Percentiles rank a stretch among this genome's conserved stretches.
Conservation (phyloP, 2,113 vertebrate genomes). For the Macroglossus sobrinus region DNA sequence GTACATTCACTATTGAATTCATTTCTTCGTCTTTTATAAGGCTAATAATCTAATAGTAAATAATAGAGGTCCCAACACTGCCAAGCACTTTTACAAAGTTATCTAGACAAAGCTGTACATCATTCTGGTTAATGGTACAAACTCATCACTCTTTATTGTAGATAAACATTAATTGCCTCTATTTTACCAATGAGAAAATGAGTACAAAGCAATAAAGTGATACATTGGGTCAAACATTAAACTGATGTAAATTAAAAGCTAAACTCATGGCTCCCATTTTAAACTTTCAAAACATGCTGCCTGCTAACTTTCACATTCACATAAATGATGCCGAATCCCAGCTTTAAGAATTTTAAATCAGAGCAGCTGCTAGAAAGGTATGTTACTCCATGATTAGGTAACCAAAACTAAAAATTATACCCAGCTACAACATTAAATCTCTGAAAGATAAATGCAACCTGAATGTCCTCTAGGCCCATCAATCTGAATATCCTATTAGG, state of each 20-base stretch:
- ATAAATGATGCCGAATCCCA: not conserved
- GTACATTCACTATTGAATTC: not conserved
- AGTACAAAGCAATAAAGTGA: not conserved
- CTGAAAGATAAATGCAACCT: not conserved
- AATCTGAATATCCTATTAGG: not conserved
- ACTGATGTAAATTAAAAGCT: slow-evolving; percentile 10
- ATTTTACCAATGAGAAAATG: not conserved
- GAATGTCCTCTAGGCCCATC: not conserved
- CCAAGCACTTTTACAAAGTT: not conserved
- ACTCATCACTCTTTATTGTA: not conserved
- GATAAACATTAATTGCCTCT: not conserved
- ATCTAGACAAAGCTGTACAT: not conserved
- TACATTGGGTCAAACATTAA: not conserved
- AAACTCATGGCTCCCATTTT: not conserved
- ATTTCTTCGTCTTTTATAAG: not conserved
- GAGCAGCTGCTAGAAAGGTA: not conserved
- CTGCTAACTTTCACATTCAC: not conserved
- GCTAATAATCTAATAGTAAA: not conserved
- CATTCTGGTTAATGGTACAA: not conserved
- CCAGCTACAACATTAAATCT: not conserved
- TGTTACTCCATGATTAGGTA: not conserved
- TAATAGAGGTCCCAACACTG: not conserved
- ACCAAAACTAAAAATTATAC: not conserved
- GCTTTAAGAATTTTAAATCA: not conserved
- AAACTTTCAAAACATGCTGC: not conserved